These are phyloP conservation scores for Drosophila dunni DNA, from an alignment of 1,140 invertebrate genomes.

Conservation along the genomic window DNA sequence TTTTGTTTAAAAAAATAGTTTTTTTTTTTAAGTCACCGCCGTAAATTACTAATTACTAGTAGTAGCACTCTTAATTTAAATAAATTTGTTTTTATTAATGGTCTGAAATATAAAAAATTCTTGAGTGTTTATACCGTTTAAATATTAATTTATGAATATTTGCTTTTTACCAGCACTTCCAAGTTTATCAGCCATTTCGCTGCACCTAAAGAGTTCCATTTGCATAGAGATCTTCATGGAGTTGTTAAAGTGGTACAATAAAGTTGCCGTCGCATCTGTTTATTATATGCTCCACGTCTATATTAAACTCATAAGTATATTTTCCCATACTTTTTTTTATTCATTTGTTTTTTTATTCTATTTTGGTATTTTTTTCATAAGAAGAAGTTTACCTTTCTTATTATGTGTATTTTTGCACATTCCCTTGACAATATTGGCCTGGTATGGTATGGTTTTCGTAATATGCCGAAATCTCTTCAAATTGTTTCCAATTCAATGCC, in stretches of 20 bases:
- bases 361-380: neutral
- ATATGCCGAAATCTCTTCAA: constrained; percentile 41
- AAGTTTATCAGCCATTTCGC: too few species aligned
- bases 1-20: too few species aligned
- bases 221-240: neutral
- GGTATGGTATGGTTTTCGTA: neutral
- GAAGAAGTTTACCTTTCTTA: constrained; percentile 1
- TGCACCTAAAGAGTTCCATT: neutral
- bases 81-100: too few species aligned
- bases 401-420: neutral
- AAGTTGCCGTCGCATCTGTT: neutral
- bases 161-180: too few species aligned
- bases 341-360: too few species aligned
- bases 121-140: too few species aligned
- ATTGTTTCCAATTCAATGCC: constrained; percentile 49
- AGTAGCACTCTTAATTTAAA: too few species aligned
- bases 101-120: too few species aligned
- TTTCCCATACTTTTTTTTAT: neutral
- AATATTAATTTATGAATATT: too few species aligned
- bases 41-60: too few species aligned
- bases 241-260: too few species aligned
- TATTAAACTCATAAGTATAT: neutral
- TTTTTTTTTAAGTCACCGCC: too few species aligned
- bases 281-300: neutral
- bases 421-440: neutral